Evolutionary conservation across 2,888 invertebrate species (phyloP).

Genomic region (Parnassius orleans): DNA sequence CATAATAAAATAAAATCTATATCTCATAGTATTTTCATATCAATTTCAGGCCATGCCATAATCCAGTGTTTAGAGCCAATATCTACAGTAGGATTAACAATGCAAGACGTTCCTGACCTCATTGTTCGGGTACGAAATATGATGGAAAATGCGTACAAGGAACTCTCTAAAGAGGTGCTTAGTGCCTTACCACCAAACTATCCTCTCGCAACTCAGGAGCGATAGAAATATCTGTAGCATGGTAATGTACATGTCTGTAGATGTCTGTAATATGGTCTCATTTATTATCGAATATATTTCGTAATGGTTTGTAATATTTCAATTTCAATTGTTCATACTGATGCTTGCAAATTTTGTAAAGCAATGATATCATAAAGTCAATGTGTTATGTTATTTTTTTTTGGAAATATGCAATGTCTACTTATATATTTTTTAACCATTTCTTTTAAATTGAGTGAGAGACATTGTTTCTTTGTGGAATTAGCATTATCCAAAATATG

Average conservation of each 20-base stretch:
- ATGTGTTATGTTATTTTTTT: no score
- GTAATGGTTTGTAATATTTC: slow-evolving; percentile 6
- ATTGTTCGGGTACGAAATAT: slow-evolving; percentile 67
- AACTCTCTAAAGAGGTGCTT: slow-evolving; percentile 73
- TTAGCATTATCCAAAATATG: neutral
- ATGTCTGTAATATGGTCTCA: neutral
- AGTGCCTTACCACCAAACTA: slow-evolving; percentile 70
- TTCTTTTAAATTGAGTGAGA: no score
- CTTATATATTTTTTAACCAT: no score
- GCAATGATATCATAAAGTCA: no score
- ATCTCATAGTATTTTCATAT: neutral
- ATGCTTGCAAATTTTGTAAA: no score
- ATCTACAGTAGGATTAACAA: slow-evolving; percentile 69
- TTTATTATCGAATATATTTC: slow-evolving; percentile 8
- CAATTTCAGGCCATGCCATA: slow-evolving; percentile 72
- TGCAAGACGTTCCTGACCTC: slow-evolving; percentile 74
- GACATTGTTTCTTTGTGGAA: no score
- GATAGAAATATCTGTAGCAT: slow-evolving; percentile 30
- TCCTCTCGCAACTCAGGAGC: slow-evolving; percentile 65
- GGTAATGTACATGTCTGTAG: neutral
- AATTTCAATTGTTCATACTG: neutral
- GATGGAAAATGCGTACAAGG: slow-evolving; percentile 76
- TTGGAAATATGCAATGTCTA: no score
- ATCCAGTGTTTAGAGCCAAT: slow-evolving; percentile 79
- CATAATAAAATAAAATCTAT: no score